Percentiles rank a stretch among this genome's conserved stretches.
Conservation (phyloP, 1,140 invertebrate species). For the Hyles euphorbiae region DNA sequence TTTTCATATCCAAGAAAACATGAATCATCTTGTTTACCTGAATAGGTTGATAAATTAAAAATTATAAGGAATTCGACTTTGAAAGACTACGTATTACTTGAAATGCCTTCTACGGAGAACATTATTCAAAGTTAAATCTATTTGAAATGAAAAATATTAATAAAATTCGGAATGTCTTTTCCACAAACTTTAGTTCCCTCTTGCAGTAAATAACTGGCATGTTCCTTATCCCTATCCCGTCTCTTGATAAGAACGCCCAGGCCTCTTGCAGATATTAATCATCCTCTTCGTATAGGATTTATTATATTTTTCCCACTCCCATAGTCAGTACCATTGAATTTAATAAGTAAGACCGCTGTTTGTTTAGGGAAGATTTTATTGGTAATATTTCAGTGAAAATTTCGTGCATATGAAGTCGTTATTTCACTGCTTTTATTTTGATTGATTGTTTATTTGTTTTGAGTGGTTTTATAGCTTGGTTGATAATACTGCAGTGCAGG, state of each 20-base stretch:
- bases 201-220: slow-evolving; percentile 39
- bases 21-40: too few relatives aligned
- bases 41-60: too few relatives aligned
- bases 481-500: neutral
- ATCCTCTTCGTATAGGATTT: slow-evolving; percentile 39
- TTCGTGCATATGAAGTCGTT: neutral
- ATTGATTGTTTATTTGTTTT: slow-evolving; percentile 1
- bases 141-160: too few relatives aligned
- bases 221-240: slow-evolving; percentile 24
- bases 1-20: too few relatives aligned
- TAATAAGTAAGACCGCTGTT: slow-evolving; percentile 8
- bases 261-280: slow-evolving; percentile 42
- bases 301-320: slow-evolving; percentile 35
- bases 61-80: too few relatives aligned
- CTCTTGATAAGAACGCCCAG: slow-evolving; percentile 32
- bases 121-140: too few relatives aligned
- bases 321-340: slow-evolving; percentile 36
- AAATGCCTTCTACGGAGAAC: too few relatives aligned
- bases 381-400: too few relatives aligned
- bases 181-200: slow-evolving; percentile 17
- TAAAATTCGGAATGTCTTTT: slow-evolving; percentile 6
- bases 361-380: too few relatives aligned
- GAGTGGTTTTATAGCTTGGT: neutral
- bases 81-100: too few relatives aligned
- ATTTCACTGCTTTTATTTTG: neutral